These are phyloP conservation scores for Pipistrellus pipistrellus DNA, from an alignment of 2,797 vertebrate species.

Conservation along the genomic window DNA sequence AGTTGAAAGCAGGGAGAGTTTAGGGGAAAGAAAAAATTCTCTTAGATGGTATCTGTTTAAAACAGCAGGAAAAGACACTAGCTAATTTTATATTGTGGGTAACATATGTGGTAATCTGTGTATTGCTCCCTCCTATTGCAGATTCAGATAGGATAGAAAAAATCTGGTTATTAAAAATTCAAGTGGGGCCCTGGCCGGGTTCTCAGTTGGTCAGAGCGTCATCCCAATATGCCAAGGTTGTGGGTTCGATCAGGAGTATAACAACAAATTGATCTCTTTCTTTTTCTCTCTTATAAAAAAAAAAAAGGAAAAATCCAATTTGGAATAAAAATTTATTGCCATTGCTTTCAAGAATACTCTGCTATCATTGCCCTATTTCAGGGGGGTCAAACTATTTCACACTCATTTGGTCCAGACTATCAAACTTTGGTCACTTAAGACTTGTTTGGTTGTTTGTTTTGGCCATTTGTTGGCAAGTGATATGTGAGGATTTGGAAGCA, in stretches of 20 bases:
- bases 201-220: neutral
- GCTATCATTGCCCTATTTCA: neutral
- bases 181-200: neutral
- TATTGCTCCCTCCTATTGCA: conserved; percentile 1
- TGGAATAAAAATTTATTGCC: conserved; percentile 36
- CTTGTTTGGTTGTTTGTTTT: conserved; percentile 61
- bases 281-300: neutral
- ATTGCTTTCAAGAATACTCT: conserved; percentile 31
- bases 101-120: conserved; percentile 14
- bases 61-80: conserved; percentile 38
- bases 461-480: conserved; percentile 52
- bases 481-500: conserved; percentile 53
- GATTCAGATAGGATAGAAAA: conserved; percentile 55
- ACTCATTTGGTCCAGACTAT: conserved; percentile 32
- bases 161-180: conserved; percentile 60
- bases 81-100: neutral
- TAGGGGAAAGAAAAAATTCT: neutral
- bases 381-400: conserved; percentile 10
- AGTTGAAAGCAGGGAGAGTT: conserved; percentile 26
- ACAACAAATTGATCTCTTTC: neutral
- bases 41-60: conserved; percentile 60
- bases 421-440: conserved; percentile 57
- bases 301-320: neutral
- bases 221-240: neutral
- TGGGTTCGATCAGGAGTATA: neutral